Base-by-base conservation (phyloP, 2,113 vertebrate genomes). In the Pseudorectes ferrugineus region DNA sequence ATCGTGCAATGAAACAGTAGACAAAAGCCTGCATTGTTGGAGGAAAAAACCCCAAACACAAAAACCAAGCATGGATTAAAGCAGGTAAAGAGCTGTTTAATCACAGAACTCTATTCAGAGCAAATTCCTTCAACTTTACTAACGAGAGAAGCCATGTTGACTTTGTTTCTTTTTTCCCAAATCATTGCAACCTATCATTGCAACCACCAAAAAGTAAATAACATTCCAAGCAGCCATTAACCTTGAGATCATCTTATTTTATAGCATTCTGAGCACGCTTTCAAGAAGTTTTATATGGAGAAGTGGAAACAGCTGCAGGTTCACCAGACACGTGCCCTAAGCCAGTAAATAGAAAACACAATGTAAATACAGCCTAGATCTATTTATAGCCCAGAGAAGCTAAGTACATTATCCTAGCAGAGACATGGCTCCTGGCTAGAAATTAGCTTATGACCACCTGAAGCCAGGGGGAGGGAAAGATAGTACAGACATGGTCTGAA, bases 21-120 rank as follows among this genome's bases (percentile, higher is more conserved):
- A 97, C 89, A 96, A 96, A 97, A 92, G 67, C 38, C 63, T 75
- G 51, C 73, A 65, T 12, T 88, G 79, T 92, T 70, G 19, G 45
- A 57, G 22, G n/a, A 46, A 42, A 65, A 74, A 68, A 26, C 0
- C 4, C 21, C n/a, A 26, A 65, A 48, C 18, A 43, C 5, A 33
- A 61, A 57, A 80, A 43, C 4, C 8, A 51, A 35, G 49, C 21
- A 49, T 14, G 45, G 52, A 92, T 80, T 85, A 94, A 71, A 88
- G 57, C 77, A 95, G 82, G 88, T 97, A 73, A 85, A 92, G 70
- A 86, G 49, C 43, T 51, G 48, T 80, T 96, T 73, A 82, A 84
- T 87, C 54, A 85, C 48, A n/a, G 59, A 61, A 67, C 28, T 67
- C 83, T 29, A 80, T 36, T 42, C 51, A 71, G 28, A 77, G 38